A percentile compares a stretch with the other conserved stretches of the same genome.
phyloP scores from a whole-genome alignment of 2,888 invertebrate genomes.

The Cantharis rufa region DNA sequence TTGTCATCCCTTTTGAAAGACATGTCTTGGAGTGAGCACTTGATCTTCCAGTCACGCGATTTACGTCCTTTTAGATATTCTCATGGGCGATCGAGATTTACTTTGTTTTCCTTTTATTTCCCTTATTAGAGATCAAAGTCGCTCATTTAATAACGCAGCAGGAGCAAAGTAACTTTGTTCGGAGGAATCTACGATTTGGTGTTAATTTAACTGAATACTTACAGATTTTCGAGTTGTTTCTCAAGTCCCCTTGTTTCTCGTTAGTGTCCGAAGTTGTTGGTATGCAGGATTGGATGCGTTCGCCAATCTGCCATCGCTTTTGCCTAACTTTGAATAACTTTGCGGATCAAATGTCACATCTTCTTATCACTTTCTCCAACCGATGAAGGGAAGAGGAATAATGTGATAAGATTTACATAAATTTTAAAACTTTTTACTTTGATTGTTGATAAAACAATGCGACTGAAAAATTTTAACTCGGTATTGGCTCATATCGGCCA shows the following conservation, averaged over 20 bases:
- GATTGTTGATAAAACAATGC: neutral
- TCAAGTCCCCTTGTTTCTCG: constrained; percentile 19
- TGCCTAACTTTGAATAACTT: constrained; percentile 41
- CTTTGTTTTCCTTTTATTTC: neutral
- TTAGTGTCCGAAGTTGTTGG: constrained; percentile 34
- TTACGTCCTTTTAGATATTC: constrained; percentile 12
- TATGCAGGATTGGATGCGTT: constrained; percentile 38
- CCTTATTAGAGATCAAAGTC: neutral
- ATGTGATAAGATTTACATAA: neutral
- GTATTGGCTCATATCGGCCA: no score
- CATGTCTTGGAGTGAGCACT: constrained; percentile 17
- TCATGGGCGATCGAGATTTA: constrained; percentile 10
- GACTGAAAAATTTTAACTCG: neutral
- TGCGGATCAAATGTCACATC: constrained; percentile 32
- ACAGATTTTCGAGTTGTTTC: neutral
- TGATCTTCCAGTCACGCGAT: constrained; percentile 30
- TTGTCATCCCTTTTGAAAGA: constrained; percentile 25
- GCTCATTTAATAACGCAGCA: neutral
- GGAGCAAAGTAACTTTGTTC: neutral
- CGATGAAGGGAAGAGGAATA: neutral
- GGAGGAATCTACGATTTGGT: neutral
- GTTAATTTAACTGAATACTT: neutral
- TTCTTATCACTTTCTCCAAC: constrained; percentile 16
- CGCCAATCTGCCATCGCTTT: constrained; percentile 43
- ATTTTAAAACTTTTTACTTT: neutral